Base-by-base conservation (phyloP, 2,888 invertebrate genomes). In the Tinea semifulvella region DNA sequence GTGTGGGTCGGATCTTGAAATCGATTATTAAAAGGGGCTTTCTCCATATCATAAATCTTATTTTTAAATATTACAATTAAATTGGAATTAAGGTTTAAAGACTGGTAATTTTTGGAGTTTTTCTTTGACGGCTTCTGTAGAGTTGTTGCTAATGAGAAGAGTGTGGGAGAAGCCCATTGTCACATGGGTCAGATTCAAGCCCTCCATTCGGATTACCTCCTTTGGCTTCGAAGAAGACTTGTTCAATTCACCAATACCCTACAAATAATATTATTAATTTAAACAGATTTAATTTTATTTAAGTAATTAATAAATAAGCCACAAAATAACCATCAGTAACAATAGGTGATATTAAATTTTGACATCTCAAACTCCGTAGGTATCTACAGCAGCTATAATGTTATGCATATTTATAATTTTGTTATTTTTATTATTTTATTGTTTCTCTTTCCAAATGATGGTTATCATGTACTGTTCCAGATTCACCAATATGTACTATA, bases 101-200 rank as follows among this genome's bases (percentile, higher is more conserved):
- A 69, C 65, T 28, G 85, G 84, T 53, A 85, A 52, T 43, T 69
- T 69, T 14, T 75, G 80, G 17, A 83, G 70, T 47, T 85, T 85
- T 46, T 65, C 61, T 52, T 84, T 82, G 3, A 83, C 84, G 42
- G 73, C 73, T 19, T 85, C 85, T 3, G 75, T 53, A 6, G 81
- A 61, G 28, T 84, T 82, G 49, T 85, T 82, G 47, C 80, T 79
- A 13, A 86, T 61, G 3, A 94, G 68, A 55, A 94, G 71, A 1
- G 94, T 90, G 71, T 96, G 96, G 2, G 92, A 92, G 59, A 87
- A 87, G 2, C 96, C 96, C 87, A 94, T 92, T 1, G 91, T 74
- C 28, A 96, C 86, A 50, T 89, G 86, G 36, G 89, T 85, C 51
- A 94, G 85, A 69, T 90, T 89, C 48, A 92, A 75, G 25, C 90